These are phyloP conservation scores for Caenorhabditis imperialis DNA, from an alignment of 2,888 invertebrate species.

Conservation along the genomic window DNA sequence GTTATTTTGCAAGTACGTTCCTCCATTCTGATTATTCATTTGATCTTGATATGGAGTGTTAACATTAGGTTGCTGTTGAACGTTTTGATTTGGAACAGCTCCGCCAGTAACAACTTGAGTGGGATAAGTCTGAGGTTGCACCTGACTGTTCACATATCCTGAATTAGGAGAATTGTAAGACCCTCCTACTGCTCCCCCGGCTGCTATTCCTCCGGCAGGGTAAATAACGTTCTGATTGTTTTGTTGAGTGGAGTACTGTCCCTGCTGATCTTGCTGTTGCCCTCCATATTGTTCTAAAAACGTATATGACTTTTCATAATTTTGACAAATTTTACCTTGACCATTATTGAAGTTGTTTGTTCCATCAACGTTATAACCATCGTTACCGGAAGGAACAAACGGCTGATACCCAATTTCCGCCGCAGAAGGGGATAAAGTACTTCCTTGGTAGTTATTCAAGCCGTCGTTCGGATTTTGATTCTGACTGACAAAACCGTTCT, in stretches of 20 bases:
- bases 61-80: conserved; percentile 41
- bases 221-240: conserved; percentile 42
- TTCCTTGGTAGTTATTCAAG: conserved; percentile 19
- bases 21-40: background rate
- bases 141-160: conserved; percentile 33
- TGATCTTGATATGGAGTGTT: conserved; percentile 48
- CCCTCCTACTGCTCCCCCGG: conserved; percentile 15
- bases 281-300: conserved; percentile 17
- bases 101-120: conserved; percentile 37
- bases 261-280: conserved; percentile 14
- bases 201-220: conserved; percentile 17
- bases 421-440: conserved; percentile 36
- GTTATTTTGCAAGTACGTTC: background rate
- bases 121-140: conserved; percentile 50
- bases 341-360: background rate
- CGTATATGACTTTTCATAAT: too few relatives aligned
- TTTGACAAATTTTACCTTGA: background rate
- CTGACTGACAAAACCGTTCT: too few relatives aligned
- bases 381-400: conserved; percentile 44
- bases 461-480: conserved; percentile 5
- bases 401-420: conserved; percentile 52
- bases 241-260: conserved; percentile 21
- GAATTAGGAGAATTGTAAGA: conserved; percentile 46
- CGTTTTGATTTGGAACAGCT: conserved; percentile 33
- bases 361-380: conserved; percentile 26